Evolutionary conservation across 2,888 invertebrate genomes (phyloP), one percentile per base, ranked within the genome.

Genomic region (Tetragnatha montana): DNA sequence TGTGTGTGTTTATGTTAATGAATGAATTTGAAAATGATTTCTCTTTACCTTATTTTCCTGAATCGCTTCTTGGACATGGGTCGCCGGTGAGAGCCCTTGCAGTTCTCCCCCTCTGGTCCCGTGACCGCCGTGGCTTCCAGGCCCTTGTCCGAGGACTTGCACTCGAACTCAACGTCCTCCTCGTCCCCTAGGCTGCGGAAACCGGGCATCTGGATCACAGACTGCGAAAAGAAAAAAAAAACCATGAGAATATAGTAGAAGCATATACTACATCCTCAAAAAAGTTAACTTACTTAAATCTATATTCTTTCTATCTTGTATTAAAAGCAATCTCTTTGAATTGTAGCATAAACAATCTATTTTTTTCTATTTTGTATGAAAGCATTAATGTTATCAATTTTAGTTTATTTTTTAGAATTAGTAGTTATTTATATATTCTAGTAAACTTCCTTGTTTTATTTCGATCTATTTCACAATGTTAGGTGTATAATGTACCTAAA

Each of bases 161-260:
- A 96, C 93, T 97, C 96, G 93, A 97, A 98, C 93, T 98, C 97
- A 35, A 98, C 96, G 92, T 96, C 96, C 93, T 98, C 98, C 79
- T 96, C 96, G 92, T 98, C 97, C 0, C 96, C 97, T 91, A 98
- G 94, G 84, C 97, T 97, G 91, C 97, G 95, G 93, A 98, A 98
- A 6, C 98, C 98, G 76, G 95, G 95, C 97, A 98, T 98, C 94
- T 97, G 96, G 92, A 98, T 97, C 89, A 97, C 97, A 92, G 97
- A 97, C 98, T 98, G 95, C 49, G 94, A 95, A 93, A 91, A 35
- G 35, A 35, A 4, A 35, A 35, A 2, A 35, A n/a, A n/a, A n/a
- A n/a, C n/a, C n/a, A n/a, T n/a, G n/a, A n/a, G n/a, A n/a, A n/a
- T n/a, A n/a, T n/a, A n/a, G n/a, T n/a, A n/a, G n/a, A n/a, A n/a